These are phyloP conservation scores for Sebastes fasciatus DNA, from an alignment of 2,113 vertebrate species.

Conservation along the genomic window DNA sequence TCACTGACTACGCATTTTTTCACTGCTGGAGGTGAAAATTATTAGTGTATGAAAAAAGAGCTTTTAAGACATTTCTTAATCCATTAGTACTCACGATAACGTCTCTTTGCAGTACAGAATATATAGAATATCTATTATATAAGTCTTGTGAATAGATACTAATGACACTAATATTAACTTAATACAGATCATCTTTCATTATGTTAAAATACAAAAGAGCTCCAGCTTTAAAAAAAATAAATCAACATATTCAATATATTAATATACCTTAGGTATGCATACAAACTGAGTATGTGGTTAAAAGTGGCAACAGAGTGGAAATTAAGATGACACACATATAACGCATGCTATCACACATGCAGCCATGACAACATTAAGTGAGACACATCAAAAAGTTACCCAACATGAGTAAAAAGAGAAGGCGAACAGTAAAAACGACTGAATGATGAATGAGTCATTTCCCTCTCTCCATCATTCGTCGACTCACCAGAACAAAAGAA, in stretches of 20 bases:
- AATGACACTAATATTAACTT: not conserved
- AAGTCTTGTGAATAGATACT: not conserved
- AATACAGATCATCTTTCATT: not conserved
- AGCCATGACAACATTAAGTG: not conserved
- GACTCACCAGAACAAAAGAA: constrained; percentile 71
- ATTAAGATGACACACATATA: constrained; percentile 2
- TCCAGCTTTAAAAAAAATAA: too few species aligned
- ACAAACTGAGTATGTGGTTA: not conserved
- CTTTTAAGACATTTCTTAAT: not conserved
- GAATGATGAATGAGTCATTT: not conserved
- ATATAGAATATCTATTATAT: not conserved
- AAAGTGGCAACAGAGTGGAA: constrained; percentile 1
- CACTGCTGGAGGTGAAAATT: not conserved
- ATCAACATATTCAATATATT: not conserved
- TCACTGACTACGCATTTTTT: not conserved
- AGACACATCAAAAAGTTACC: not conserved
- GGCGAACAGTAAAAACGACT: not conserved
- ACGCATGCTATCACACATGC: not conserved
- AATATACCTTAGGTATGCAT: not conserved
- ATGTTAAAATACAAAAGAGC: not conserved
- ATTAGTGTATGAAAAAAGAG: not conserved
- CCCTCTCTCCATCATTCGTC: not conserved
- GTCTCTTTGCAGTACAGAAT: not conserved
- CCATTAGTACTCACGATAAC: not conserved
- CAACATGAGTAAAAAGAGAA: not conserved